phyloP scores from a whole-genome alignment of 23 tunicate species.

The Halocynthia aurantium region DNA sequence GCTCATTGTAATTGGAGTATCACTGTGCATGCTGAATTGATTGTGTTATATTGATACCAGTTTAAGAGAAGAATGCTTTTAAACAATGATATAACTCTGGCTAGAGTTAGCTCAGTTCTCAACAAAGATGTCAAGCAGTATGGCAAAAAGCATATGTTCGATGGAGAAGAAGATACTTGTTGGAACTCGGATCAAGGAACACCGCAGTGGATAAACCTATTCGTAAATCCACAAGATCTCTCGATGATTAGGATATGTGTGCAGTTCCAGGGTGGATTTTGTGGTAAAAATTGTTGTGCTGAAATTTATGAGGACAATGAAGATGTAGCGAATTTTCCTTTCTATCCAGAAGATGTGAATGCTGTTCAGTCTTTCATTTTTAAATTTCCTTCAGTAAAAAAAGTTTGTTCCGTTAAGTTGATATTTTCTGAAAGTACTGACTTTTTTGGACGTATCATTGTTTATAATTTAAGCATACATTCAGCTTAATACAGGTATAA shows the following conservation, averaged over 20 bases:
- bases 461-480: conserved; percentile 22
- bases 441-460: conserved; percentile 71
- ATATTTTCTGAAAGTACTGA: conserved; percentile 50
- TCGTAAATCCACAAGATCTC: conserved; percentile 25
- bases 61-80: neutral
- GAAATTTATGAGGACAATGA: conserved; percentile 5
- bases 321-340: conserved; percentile 19
- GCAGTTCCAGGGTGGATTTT: conserved; percentile 99
- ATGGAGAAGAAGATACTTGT: conserved; percentile 82
- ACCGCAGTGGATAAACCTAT: conserved; percentile 71
- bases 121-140: conserved; percentile 82
- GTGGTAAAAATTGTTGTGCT: conserved; percentile 45
- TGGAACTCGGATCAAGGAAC: conserved; percentile 97
- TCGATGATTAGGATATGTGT: conserved; percentile 15
- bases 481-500: no score
- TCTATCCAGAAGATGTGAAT: conserved; percentile 78
- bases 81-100: conserved; percentile 3
- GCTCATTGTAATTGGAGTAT: conserved; percentile 8
- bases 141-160: conserved; percentile 79
- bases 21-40: conserved; percentile 20
- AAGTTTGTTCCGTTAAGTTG: conserved; percentile 15
- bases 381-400: neutral
- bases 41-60: neutral
- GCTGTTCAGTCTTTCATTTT: conserved; percentile 43
- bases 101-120: conserved; percentile 83